These are phyloP conservation scores for Pachyseris speciosa DNA, from an alignment of 64 coral and sea anemone species.

Conservation along the genomic window DNA sequence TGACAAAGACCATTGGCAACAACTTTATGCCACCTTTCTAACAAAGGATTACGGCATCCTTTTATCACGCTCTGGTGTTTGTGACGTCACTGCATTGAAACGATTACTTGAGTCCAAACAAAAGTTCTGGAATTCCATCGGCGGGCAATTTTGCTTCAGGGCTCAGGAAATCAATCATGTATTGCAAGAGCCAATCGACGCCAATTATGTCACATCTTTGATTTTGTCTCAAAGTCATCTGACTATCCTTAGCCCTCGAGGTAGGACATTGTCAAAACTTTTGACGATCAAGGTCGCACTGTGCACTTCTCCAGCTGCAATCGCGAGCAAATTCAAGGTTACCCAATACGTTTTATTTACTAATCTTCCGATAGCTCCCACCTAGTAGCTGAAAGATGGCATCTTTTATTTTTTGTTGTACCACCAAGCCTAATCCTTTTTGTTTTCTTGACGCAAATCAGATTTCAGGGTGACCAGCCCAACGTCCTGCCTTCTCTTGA, in stretches of 20 bases:
- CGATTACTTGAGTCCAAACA: not conserved
- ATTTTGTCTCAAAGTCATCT: not conserved
- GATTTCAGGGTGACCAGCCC: constrained; percentile 24
- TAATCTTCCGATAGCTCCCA: too few relatives aligned
- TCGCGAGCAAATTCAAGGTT: too few relatives aligned
- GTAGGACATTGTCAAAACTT: not conserved
- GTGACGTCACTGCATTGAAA: not conserved
- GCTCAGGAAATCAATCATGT: not conserved
- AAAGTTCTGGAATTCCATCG: not conserved
- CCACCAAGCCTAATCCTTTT: not conserved
- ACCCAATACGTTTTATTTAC: too few relatives aligned
- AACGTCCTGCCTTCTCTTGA: not conserved
- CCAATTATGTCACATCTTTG: not conserved
- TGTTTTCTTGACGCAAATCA: not conserved
- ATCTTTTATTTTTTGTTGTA: too few relatives aligned
- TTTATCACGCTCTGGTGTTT: too few relatives aligned
- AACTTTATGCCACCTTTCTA: not conserved
- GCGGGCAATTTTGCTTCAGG: not conserved
- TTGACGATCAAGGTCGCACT: too few relatives aligned
- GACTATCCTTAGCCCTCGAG: not conserved
- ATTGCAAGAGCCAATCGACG: not conserved
- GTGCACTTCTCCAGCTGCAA: too few relatives aligned
- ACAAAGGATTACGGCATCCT: not conserved
- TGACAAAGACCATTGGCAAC: too few relatives aligned
- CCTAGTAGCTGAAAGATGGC: too few relatives aligned